These are phyloP conservation scores for Drosophila paramelanica DNA, from an alignment of 2,888 invertebrate species.

Conservation along the genomic window DNA sequence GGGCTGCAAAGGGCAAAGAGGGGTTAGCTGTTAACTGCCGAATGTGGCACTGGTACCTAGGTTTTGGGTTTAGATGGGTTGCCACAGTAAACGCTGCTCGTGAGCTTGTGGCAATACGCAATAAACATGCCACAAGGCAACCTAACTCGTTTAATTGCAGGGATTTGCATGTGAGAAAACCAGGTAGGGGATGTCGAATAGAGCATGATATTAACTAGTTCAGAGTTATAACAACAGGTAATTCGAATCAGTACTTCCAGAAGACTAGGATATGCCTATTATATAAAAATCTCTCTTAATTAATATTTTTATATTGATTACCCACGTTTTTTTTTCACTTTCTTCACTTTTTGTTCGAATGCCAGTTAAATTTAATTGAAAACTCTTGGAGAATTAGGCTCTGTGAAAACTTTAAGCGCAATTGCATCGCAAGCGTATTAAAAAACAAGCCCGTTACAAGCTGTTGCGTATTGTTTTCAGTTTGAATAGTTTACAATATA, in stretches of 20 bases:
- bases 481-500: constrained; percentile 45
- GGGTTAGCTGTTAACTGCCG: constrained; percentile 22
- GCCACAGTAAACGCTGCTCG: constrained; percentile 36
- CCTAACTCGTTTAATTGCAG: not conserved
- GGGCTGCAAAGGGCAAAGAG: too few species aligned
- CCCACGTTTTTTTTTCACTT: not conserved
- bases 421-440: constrained; percentile 17
- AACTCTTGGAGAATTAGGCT: not conserved
- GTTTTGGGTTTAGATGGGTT: constrained; percentile 39
- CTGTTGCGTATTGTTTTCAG: constrained; percentile 38
- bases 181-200: too few species aligned
- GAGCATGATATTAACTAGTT: too few species aligned
- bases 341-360: not conserved
- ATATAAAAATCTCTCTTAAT: too few species aligned
- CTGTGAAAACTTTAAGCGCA: not conserved
- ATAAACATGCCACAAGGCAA: constrained; percentile 21
- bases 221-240: too few species aligned
- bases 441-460: constrained; percentile 27
- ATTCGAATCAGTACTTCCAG: too few species aligned
- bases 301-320: too few species aligned
- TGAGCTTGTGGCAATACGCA: constrained; percentile 36
- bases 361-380: not conserved
- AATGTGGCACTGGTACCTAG: constrained; percentile 35
- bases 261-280: too few species aligned
- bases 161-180: not conserved